Evolutionary conservation across 37 sponge, comb jelly and placozoan genomes (phyloP).

Genomic region (Amphimedon queenslandica): DNA sequence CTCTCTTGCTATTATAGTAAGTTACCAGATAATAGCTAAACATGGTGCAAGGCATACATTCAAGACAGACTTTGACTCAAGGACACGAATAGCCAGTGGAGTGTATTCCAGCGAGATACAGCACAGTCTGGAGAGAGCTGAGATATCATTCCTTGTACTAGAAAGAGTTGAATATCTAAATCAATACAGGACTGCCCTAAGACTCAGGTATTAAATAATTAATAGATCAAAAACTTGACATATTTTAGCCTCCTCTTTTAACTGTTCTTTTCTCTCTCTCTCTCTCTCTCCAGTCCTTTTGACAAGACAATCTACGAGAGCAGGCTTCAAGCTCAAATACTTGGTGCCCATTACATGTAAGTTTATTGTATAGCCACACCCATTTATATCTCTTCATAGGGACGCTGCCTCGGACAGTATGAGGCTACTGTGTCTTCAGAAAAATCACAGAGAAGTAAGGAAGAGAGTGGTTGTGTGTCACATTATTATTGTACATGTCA

Average conservation of each 20-base stretch:
- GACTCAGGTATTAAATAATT: too few relatives aligned
- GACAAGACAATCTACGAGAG: constrained; percentile 27
- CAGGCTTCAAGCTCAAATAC: constrained; percentile 19
- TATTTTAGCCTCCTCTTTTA: too few relatives aligned
- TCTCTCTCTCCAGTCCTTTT: constrained; percentile 45
- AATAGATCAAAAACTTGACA: too few relatives aligned
- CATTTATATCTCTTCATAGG: not conserved
- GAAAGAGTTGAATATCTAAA: too few relatives aligned
- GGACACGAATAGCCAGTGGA: too few relatives aligned
- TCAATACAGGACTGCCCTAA: too few relatives aligned
- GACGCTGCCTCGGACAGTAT: constrained; percentile 39
- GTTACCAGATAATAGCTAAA: too few relatives aligned
- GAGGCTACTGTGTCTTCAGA: constrained; percentile 27
- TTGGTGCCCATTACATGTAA: not conserved
- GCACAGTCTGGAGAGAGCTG: too few relatives aligned
- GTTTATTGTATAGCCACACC: not conserved
- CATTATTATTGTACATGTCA: not conserved
- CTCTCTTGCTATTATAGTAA: not conserved
- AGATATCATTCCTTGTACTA: too few relatives aligned
- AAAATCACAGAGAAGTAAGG: constrained; percentile 10
- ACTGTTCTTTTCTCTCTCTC: not conserved
- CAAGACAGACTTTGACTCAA: too few relatives aligned
- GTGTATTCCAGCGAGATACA: too few relatives aligned
- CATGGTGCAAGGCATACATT: too few relatives aligned
- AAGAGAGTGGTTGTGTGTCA: not conserved